Conservation (phyloP, 1,140 invertebrate species). For the Cyphomyrmex costatus region DNA sequence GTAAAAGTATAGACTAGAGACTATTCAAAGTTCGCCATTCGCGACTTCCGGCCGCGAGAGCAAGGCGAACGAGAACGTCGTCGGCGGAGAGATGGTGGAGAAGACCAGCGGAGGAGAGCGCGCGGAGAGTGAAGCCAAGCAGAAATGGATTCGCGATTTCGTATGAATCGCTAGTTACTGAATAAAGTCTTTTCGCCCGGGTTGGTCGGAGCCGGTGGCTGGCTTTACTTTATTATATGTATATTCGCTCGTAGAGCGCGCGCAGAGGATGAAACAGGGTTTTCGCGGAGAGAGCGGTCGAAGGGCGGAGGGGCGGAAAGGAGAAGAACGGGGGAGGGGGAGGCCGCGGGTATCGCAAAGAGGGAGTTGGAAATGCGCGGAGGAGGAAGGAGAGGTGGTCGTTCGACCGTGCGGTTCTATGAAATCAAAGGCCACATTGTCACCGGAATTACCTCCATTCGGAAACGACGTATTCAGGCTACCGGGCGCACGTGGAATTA, state of each 20-base stretch:
- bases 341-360: slow-evolving; percentile 42
- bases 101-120: slow-evolving; percentile 13
- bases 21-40: slow-evolving; percentile 51
- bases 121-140: slow-evolving; percentile 71
- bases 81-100: neutral
- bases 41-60: slow-evolving; percentile 52
- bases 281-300: slow-evolving; percentile 70
- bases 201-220: slow-evolving; percentile 72
- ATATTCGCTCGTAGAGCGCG: slow-evolving; percentile 72
- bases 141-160: slow-evolving; percentile 79
- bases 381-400: slow-evolving; percentile 73
- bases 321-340: slow-evolving; percentile 14
- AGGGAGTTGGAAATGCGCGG: slow-evolving; percentile 62
- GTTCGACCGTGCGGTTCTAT: slow-evolving; percentile 84
- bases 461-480: slow-evolving; percentile 86
- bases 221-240: slow-evolving; percentile 81
- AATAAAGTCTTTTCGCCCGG: slow-evolving; percentile 78
- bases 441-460: slow-evolving; percentile 86
- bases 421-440: slow-evolving; percentile 87
- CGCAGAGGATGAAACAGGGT: slow-evolving; percentile 73
- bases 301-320: slow-evolving; percentile 44
- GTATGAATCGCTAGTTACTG: slow-evolving; percentile 82
- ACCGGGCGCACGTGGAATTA: slow-evolving; percentile 84
- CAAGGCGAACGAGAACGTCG: slow-evolving; percentile 59
- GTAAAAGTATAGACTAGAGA: slow-evolving; percentile 40